A percentile compares a stretch with the other conserved stretches of the same genome.
phyloP scores from a whole-genome alignment of 2,888 invertebrate species.

The Strigamia transsilvanica region DNA sequence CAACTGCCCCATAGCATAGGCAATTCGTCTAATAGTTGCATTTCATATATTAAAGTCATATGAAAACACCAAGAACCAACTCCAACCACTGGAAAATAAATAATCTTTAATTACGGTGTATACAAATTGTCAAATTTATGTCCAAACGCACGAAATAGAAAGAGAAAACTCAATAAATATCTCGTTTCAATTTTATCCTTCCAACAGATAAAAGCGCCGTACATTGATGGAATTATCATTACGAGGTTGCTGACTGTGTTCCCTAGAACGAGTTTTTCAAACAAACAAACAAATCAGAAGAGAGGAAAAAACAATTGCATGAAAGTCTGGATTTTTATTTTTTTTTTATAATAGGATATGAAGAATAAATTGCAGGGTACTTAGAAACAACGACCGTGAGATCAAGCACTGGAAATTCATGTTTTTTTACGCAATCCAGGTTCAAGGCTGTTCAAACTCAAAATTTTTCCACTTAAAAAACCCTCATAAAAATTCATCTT shows the following conservation, averaged over 20 bases:
- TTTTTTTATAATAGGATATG: too few species aligned
- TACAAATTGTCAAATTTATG: not conserved
- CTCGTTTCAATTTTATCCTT: slow-evolving; percentile 62
- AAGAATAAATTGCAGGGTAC: too few species aligned
- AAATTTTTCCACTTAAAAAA: slow-evolving; percentile 53
- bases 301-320: not conserved
- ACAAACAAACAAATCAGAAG: not conserved
- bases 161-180: slow-evolving; percentile 63
- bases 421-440: not conserved
- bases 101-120: slow-evolving; percentile 44
- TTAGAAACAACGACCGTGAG: too few species aligned
- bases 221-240: slow-evolving; percentile 66
- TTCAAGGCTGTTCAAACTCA: not conserved
- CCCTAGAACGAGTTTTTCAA: slow-evolving; percentile 61
- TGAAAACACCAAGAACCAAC: slow-evolving; percentile 67
- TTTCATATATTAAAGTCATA: slow-evolving; percentile 62
- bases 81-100: slow-evolving; percentile 64
- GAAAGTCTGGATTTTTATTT: not conserved
- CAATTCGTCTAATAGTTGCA: slow-evolving; percentile 67
- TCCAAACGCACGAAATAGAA: slow-evolving; percentile 62
- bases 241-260: slow-evolving; percentile 67
- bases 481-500: too few species aligned
- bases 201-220: slow-evolving; percentile 60
- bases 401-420: too few species aligned
- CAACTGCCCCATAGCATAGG: slow-evolving; percentile 66